Conservation (phyloP, 2,888 invertebrate species). For the Eumacrocentrus americanus region DNA sequence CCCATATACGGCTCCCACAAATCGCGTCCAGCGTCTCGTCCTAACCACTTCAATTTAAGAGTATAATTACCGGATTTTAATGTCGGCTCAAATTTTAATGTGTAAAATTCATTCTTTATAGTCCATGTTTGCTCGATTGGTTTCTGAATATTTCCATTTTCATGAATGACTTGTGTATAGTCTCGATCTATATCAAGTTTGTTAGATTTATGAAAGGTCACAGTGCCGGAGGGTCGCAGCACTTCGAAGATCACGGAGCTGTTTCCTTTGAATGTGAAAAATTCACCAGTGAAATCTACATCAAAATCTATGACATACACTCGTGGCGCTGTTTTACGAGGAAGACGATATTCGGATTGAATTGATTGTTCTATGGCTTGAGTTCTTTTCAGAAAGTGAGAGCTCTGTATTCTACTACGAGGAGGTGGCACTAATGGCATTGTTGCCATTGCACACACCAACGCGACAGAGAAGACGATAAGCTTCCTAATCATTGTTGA, state of each 20-base stretch:
- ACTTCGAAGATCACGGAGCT: slow-evolving; percentile 35
- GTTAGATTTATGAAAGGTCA: slow-evolving; percentile 30
- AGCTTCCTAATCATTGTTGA: no score
- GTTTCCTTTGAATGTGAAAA: slow-evolving; percentile 38
- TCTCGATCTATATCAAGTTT: slow-evolving; percentile 28
- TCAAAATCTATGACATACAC: slow-evolving; percentile 64
- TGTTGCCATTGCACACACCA: no score
- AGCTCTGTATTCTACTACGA: no score
- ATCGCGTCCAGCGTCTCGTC: not conserved
- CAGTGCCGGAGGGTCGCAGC: slow-evolving; percentile 1
- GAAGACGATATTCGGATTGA: slow-evolving; percentile 61
- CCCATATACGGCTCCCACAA: not conserved
- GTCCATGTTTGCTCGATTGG: slow-evolving; percentile 27
- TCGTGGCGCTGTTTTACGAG: slow-evolving; percentile 63
- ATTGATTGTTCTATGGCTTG: slow-evolving; percentile 14
- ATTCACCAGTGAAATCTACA: slow-evolving; percentile 61
- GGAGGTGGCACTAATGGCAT: no score
- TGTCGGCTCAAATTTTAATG: slow-evolving; percentile 27
- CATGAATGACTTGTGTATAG: slow-evolving; percentile 24
- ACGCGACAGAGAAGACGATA: no score
- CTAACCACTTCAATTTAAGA: slow-evolving; percentile 62
- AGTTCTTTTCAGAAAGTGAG: no score
- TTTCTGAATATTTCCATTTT: slow-evolving; percentile 11
- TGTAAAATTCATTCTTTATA: slow-evolving; percentile 26
- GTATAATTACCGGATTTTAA: slow-evolving; percentile 63